Conservation (phyloP, 1,140 invertebrate genomes). For the Penaeus japonicus region DNA sequence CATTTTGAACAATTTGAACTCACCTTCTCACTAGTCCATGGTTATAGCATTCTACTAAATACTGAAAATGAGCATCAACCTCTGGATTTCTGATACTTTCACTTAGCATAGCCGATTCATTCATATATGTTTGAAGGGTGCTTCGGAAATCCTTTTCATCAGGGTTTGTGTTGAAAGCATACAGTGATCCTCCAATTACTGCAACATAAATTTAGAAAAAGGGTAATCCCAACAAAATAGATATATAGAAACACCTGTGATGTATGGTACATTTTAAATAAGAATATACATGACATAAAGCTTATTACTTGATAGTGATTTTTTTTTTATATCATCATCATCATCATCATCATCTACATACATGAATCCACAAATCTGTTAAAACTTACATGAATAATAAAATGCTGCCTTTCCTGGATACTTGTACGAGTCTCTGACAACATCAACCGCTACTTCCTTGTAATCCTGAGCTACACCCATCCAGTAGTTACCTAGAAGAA, state of each 20-base stretch:
- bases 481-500: slow-evolving; percentile 37
- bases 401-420: slow-evolving; percentile 4
- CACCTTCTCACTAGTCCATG: slow-evolving; percentile 61
- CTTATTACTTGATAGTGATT: too few relatives aligned
- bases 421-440: background rate
- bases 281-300: background rate
- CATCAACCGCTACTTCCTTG: slow-evolving; percentile 24
- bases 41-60: slow-evolving; percentile 60
- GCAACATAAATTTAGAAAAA: background rate
- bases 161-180: slow-evolving; percentile 49
- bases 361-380: background rate
- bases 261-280: background rate
- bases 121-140: slow-evolving; percentile 17
- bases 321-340: background rate
- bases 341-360: too few relatives aligned
- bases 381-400: slow-evolving; percentile 23
- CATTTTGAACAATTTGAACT: background rate
- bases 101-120: slow-evolving; percentile 45
- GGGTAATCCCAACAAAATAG: background rate
- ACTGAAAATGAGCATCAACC: slow-evolving; percentile 61
- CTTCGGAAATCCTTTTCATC: slow-evolving; percentile 31
- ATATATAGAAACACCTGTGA: background rate
- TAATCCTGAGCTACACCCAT: slow-evolving; percentile 31
- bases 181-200: slow-evolving; percentile 34
- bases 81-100: slow-evolving; percentile 62